Base-by-base conservation (phyloP, 64 coral and sea anemone species). In the Exaiptasia diaphana region DNA sequence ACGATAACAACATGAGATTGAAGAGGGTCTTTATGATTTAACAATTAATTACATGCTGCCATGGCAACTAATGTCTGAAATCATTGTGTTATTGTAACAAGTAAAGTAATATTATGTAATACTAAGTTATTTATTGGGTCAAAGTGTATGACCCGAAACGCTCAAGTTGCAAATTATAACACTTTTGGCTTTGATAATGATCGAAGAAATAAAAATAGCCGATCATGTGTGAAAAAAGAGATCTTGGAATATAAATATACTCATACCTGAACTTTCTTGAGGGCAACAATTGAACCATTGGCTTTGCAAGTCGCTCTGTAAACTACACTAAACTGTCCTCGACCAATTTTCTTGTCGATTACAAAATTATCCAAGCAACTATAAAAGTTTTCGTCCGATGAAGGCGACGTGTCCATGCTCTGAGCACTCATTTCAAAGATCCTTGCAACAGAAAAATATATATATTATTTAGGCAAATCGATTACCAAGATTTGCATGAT, bases 211-310 rank as follows among this genome's bases (percentile, higher is more conserved):
- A 53, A 53, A 53, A 12, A 53, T 13, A n/a, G n/a, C n/a, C 49
- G 49, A 53, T 13, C 49, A 13, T 12, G n/a, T 13, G n/a, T 53
- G 14, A 15, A 15, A 15, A 53, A 53, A 15, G 0, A 13, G 13
- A 24, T n/a, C n/a, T n/a, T n/a, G n/a, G n/a, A n/a, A n/a, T n/a
- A 42, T 22, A 74, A 4, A 20, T 43, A 74, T 4, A 34, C 74
- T 68, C 56, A 86, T 70, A 99, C 95, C 90, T 99, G 95, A 15
- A 99, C 86, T 93, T 99, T 99, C 27, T 99, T 99, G 24, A 99
- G 59, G 3, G 95, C 95, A 2, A 92, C 85, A 38, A 87, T 88
- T 7, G 77, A 75, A 53, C 93, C 80, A 39, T 93, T 61, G 1
- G 75, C 56, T 0, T 81, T 27, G 63, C 95, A 92, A 54, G 74